Evolutionary conservation across 2,888 invertebrate genomes (phyloP).

Genomic region (Matsumyia berberina): DNA sequence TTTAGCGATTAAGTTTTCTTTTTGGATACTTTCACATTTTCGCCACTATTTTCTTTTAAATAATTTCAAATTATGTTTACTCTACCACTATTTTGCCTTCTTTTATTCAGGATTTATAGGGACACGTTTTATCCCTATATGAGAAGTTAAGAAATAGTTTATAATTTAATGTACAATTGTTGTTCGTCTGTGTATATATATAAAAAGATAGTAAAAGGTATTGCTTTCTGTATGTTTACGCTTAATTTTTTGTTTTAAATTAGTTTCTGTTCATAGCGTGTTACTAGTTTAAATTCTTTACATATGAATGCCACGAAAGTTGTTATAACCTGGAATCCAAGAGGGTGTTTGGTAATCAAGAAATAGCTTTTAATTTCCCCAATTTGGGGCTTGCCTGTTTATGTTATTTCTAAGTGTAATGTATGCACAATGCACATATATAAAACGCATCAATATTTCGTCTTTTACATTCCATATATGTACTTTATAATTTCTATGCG

Average conservation of each 20-base stretch:
- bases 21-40: background rate
- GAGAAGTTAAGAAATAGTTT: conserved; percentile 15
- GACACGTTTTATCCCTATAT: background rate
- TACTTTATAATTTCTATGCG: conserved; percentile 22
- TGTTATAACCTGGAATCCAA: conserved; percentile 57
- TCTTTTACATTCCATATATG: conserved; percentile 32
- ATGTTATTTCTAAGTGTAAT: conserved; percentile 35
- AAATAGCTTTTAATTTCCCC: conserved; percentile 24
- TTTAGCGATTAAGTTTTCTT: background rate
- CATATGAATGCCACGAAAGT: conserved; percentile 35
- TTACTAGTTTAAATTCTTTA: conserved; percentile 26
- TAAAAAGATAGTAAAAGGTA: conserved; percentile 43
- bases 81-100: conserved; percentile 4
- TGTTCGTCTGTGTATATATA: conserved; percentile 22
- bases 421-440: too few relatives aligned
- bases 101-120: conserved; percentile 4
- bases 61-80: background rate
- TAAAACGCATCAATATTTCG: conserved; percentile 44
- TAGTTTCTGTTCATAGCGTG: conserved; percentile 47
- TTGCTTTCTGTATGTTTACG: conserved; percentile 51
- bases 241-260: conserved; percentile 25
- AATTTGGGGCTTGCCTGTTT: conserved; percentile 16
- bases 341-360: conserved; percentile 33
- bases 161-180: conserved; percentile 4
- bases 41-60: background rate